Evolutionary conservation across 30 jellyfish, hydroid and myxozoan genomes (phyloP).

Genomic region (Haliclystus octoradiatus): DNA sequence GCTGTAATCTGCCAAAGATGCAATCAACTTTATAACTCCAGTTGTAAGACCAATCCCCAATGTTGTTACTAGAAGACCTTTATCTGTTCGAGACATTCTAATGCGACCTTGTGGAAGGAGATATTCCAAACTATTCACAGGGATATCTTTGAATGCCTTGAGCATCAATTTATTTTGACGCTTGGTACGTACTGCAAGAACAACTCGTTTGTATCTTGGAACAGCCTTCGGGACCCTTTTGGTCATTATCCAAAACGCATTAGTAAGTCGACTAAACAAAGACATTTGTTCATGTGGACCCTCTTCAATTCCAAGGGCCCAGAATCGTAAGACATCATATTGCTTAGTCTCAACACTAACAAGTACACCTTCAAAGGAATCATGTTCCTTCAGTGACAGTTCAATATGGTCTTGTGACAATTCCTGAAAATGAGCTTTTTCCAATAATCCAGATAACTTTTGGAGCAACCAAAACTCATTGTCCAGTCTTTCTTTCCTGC

Average conservation of each 20-base stretch:
- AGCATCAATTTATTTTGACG: slow-evolving; percentile 63
- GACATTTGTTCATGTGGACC: slow-evolving; percentile 10
- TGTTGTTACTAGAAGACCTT: slow-evolving; percentile 47
- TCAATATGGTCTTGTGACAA: slow-evolving; percentile 38
- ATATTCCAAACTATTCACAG: slow-evolving; percentile 57
- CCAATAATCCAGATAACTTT: slow-evolving; percentile 44
- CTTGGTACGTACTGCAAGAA: slow-evolving; percentile 78
- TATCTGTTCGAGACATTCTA: slow-evolving; percentile 53
- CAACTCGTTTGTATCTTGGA: slow-evolving; percentile 75
- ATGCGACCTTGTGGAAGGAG: slow-evolving; percentile 81
- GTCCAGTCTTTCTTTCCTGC: slow-evolving; percentile 55
- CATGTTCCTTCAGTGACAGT: slow-evolving; percentile 49
- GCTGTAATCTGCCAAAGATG: slow-evolving; percentile 38
- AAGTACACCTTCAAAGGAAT: slow-evolving; percentile 70
- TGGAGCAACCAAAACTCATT: slow-evolving; percentile 73
- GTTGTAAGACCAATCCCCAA: slow-evolving; percentile 42
- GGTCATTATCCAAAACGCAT: slow-evolving; percentile 6
- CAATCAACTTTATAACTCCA: slow-evolving; percentile 21
- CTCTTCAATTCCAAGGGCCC: slow-evolving; percentile 82
- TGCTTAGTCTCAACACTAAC: slow-evolving; percentile 71
- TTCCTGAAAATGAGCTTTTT: slow-evolving; percentile 70
- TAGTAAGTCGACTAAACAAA: slow-evolving; percentile 5
- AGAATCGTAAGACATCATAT: slow-evolving; percentile 67
- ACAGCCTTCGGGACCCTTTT: slow-evolving; percentile 40
- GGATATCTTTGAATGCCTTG: slow-evolving; percentile 81